Percentiles rank a stretch among this genome's conserved stretches.
phyloP scores from a whole-genome alignment of 2,797 vertebrate genomes.

The Syngnathus acus region DNA sequence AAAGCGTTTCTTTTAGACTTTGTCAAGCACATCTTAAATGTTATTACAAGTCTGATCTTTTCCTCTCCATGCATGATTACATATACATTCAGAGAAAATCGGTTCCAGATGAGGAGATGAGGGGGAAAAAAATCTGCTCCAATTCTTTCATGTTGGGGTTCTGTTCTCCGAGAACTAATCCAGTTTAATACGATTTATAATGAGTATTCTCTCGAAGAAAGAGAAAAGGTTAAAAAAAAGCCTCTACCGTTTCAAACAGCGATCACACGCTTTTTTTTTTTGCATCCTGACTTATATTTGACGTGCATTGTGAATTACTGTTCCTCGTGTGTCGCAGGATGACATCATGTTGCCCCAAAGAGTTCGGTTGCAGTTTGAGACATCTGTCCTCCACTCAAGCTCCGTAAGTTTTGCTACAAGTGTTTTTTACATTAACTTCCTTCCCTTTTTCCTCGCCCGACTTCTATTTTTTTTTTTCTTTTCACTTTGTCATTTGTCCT shows the following conservation, averaged over 20 bases:
- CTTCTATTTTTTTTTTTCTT: slow-evolving; percentile 5
- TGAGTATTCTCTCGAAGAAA: background rate
- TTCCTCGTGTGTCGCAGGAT: slow-evolving; percentile 66
- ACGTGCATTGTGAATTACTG: background rate
- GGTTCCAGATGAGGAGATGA: slow-evolving; percentile 4
- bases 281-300: background rate
- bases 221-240: background rate
- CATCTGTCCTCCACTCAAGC: slow-evolving; percentile 65
- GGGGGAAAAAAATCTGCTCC: background rate
- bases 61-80: slow-evolving; percentile 2
- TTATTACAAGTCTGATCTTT: background rate
- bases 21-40: background rate
- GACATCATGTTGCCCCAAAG: slow-evolving; percentile 90
- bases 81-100: slow-evolving; percentile 5
- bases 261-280: background rate
- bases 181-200: background rate
- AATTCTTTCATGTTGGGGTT: background rate
- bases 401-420: slow-evolving; percentile 69
- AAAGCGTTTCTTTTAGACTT: background rate
- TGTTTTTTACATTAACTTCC: slow-evolving; percentile 29
- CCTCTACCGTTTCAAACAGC: background rate
- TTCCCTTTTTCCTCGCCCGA: slow-evolving; percentile 13
- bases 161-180: background rate
- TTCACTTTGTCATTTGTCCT: background rate
- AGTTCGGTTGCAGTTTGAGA: slow-evolving; percentile 79